Evolutionary conservation across 2,113 vertebrate genomes (phyloP), one percentile per base, ranked within the genome.

Genomic region (Saguinus imperator): DNA sequence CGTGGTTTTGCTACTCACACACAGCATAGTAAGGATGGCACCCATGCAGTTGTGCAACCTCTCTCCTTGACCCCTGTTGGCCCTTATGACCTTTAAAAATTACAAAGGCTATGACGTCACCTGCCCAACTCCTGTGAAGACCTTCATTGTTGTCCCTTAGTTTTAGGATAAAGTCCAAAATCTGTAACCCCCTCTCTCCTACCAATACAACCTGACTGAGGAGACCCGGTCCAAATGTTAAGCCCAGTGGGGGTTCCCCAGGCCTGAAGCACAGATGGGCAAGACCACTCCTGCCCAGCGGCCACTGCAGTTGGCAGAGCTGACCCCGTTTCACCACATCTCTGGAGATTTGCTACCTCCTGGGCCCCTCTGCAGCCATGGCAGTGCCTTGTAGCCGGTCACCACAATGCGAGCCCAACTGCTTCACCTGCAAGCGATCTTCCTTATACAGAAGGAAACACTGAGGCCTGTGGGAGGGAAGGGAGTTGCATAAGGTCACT

Each of bases 271-370:
- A 64, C 29, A 29, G 61, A 32, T 32, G 12, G 61, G 12, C 12
- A 64, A 64, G 37, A 6, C 32, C 21, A 1, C 3, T 1, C 6
- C 85, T 7, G 4, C 48, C 6, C 6, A 37, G 55, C 0, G 10
- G 72, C 45, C 14, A 40, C 45, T 17, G 20, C 43, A 2, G 3
- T 0, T 0, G 79, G 21, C 89, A 64, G n/a, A 45, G 32, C 43
- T 52, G 3, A 6, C 80, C 79, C 35, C 70, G 27, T n/a, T 58
- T 25, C 11, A 5, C 70, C 61, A 29, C n/a, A 3, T 32, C 86
- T 32, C 27, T 58, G 23, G 68, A 70, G 50, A 70, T 40, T 3
- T 43, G 32, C 88, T 40, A 0, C 70, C 48, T 4, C 0, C 77
- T 58, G 89, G 35, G 25, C 35, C 68, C 80, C 40, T n/a, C 37